Base-by-base conservation (phyloP, 2,888 invertebrate species). In the Protophormia terraenovae region DNA sequence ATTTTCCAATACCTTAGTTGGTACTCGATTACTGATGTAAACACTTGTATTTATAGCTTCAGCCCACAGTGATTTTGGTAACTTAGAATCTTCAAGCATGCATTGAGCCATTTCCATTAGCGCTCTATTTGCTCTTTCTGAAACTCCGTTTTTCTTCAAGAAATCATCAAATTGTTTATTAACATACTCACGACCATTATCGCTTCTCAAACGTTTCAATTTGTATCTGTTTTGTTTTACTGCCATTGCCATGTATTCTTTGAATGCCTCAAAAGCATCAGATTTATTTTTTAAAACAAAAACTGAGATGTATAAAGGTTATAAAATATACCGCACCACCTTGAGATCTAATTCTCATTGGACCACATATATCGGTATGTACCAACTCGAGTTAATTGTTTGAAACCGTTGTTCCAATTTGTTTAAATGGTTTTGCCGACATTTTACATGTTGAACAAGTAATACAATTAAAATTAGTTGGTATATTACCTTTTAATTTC, bases 171-270 rank as follows among this genome's bases (percentile, higher is more conserved):
- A 64, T 41, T 41, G 24, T n/a, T 38, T 35, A 62, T 22, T 62
- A 14, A 38, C 14, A 8, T 60, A 62, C 22, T 62, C 62, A 62
- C 62, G 64, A n/a, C 64, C 64, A 27, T 64, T 64, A 64, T 64
- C 64, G 8, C 64, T 64, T 41, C 41, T 64, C 14, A 64, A 22
- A 5, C 41, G 41, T 64, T 64, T 64, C 41, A 64, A 64, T 41
- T 64, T 41, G 64, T n/a, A 41, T 24, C 64, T n/a, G 41, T 14
- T 64, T 22, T 62, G 60, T 14, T 62, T 38, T 38, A 38, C 62
- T 38, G 41, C 14, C 14, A 14, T 41, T 41, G 41, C 41, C 8
- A 41, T 8, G 14, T 41, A 41, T 10, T 41, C 41, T 14, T 38
- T 62, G 38, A 62, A 62, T 62, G 38, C 62, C 1, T 35, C 8